Percentiles rank a stretch among this genome's conserved stretches.
phyloP scores from a whole-genome alignment of 2,888 invertebrate species.

The Scelioninae gen. 1 region DNA sequence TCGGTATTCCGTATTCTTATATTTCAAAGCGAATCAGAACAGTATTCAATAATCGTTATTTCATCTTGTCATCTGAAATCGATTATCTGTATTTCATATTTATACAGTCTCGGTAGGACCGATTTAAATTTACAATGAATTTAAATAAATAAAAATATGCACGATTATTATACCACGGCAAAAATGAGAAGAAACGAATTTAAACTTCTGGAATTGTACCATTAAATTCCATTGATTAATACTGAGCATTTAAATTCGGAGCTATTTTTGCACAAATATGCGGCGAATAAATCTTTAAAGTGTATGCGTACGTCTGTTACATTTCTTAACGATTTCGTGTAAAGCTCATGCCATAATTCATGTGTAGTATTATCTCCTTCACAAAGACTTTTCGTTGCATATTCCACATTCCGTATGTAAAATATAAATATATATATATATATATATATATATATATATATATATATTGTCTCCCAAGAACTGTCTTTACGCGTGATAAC shows the following conservation, averaged over 20 bases:
- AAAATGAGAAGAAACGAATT: no score
- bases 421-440: no score
- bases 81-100: no score
- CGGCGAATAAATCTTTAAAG: constrained; percentile 45
- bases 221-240: constrained; percentile 22
- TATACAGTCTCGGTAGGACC: no score
- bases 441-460: no score
- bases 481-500: constrained; percentile 78
- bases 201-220: neutral
- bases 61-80: no score
- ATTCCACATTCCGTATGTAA: constrained; percentile 60
- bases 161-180: no score
- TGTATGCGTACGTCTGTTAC: constrained; percentile 46
- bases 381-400: constrained; percentile 57
- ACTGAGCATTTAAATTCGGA: constrained; percentile 21
- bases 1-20: no score
- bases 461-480: constrained; percentile 75
- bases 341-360: constrained; percentile 56
- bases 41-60: no score
- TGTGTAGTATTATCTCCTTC: constrained; percentile 51
- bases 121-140: no score
- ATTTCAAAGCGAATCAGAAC: neutral
- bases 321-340: constrained; percentile 56
- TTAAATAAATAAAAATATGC: no score
- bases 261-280: constrained; percentile 44